phyloP scores from a whole-genome alignment of 2,888 invertebrate species.

The Callyntrura sp. region DNA sequence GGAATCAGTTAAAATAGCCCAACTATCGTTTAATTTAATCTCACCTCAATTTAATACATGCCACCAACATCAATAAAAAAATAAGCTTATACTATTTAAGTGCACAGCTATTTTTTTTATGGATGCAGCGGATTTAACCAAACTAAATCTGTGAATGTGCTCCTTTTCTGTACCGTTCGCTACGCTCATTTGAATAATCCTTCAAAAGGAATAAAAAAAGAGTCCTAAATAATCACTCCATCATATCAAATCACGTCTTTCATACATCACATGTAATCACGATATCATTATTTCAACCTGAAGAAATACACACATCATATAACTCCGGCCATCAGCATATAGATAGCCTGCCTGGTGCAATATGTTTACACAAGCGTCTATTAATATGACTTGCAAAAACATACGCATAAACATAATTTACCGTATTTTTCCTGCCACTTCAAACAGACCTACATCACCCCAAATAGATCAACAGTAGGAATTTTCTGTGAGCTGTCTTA shows the following conservation, averaged over 20 bases:
- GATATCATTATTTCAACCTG: neutral
- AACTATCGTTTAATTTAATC: neutral
- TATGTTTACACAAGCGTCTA: too few species aligned
- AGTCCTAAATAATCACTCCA: constrained; percentile 69
- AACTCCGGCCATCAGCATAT: neutral
- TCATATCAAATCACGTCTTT: constrained; percentile 42
- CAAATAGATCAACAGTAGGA: constrained; percentile 4
- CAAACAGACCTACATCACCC: constrained; percentile 12
- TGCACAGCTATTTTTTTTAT: constrained; percentile 23
- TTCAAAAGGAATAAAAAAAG: constrained; percentile 59
- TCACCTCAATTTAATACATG: constrained; percentile 15
- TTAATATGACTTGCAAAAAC: too few species aligned
- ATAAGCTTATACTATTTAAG: neutral
- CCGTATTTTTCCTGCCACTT: neutral
- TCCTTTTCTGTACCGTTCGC: constrained; percentile 16
- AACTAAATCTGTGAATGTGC: constrained; percentile 26
- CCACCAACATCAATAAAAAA: constrained; percentile 6
- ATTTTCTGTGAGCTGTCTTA: constrained; percentile 30
- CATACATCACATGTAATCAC: neutral
- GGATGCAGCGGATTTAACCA: constrained; percentile 12
- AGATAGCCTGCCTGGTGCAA: neutral
- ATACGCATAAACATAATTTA: neutral
- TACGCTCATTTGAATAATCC: constrained; percentile 69
- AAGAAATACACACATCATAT: neutral
- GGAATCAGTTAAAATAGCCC: neutral